These are phyloP conservation scores for Trichacis sp. DNA, from an alignment of 2,888 invertebrate genomes.

Conservation along the genomic window DNA sequence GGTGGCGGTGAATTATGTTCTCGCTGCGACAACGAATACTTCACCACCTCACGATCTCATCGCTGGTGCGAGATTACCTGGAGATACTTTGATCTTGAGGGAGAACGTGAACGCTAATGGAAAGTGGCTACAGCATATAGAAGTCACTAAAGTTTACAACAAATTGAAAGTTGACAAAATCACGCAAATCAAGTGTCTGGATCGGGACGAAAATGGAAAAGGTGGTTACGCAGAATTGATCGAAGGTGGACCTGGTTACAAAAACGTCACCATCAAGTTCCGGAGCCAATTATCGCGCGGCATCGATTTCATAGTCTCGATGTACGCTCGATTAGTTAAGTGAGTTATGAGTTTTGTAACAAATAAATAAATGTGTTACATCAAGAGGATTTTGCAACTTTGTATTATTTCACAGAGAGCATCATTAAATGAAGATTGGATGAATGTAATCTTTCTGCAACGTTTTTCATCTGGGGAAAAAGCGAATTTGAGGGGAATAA, in stretches of 20 bases:
- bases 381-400: no score
- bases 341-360: no score
- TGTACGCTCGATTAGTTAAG: constrained; percentile 56
- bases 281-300: constrained; percentile 68
- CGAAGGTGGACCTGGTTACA: constrained; percentile 66
- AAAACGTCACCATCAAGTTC: constrained; percentile 64
- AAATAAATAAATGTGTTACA: no score
- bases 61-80: constrained; percentile 47
- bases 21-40: not conserved
- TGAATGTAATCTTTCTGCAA: no score
- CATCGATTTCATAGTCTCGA: constrained; percentile 68
- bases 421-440: no score
- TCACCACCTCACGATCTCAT: constrained; percentile 49
- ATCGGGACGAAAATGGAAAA: constrained; percentile 67
- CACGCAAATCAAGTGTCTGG: constrained; percentile 64
- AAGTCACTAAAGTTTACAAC: constrained; percentile 47
- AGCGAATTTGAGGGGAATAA: no score
- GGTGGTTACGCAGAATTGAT: constrained; percentile 67
- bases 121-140: constrained; percentile 45
- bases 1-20: not conserved
- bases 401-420: no score
- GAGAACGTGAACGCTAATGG: constrained; percentile 51
- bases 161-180: constrained; percentile 50
- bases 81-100: constrained; percentile 46
- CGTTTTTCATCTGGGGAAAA: no score